Evolutionary conservation across 2,888 invertebrate species (phyloP), one percentile per base, ranked within the genome.

Genomic region (Ephialtes manifestator): DNA sequence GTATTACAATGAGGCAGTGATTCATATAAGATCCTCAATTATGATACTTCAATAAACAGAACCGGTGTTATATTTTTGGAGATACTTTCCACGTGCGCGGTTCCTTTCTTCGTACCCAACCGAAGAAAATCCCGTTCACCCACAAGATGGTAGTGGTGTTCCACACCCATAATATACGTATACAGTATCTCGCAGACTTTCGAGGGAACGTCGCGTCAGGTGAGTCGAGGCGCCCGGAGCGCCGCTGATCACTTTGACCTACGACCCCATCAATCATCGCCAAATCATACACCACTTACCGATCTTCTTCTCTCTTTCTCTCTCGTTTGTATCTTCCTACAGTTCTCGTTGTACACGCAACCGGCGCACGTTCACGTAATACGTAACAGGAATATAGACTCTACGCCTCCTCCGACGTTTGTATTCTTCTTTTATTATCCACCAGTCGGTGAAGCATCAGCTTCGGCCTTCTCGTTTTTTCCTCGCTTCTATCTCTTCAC

Each of bases 221-320:
- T 93, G 92, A 92, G 91, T 85, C 89, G 72, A 89, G 90, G 89
- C 91, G 93, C 93, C 93, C 88, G 92, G 91, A 92, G 93, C 93
- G 93, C 93, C 92, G 93, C 93, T 93, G 93, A 93, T 93, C 93
- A 93, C 92, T 93, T 92, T 91, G 92, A 93, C 93, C 93, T 88
- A 78, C 86, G 92, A 93, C 93, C 93, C 92, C 93, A 93, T 93
- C 93, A 92, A 93, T 93, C 93, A 93, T 93, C 93, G 91, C 92
- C 93, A 92, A 92, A 93, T 93, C 93, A 93, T 92, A 93, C 92
- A 93, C 92, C 91, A 91, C 92, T 93, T 93, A 92, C 90, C 92
- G 89, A 86, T 39, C 48, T 28, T 35, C 35, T 39, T 58, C 70
- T 79, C 60, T 68, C 53, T 53, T 28, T 65, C 65, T 77, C 71